Evolutionary conservation across 2,797 vertebrate species (phyloP), one percentile per base, ranked within the genome.

Genomic region (Chelon labrosus): DNA sequence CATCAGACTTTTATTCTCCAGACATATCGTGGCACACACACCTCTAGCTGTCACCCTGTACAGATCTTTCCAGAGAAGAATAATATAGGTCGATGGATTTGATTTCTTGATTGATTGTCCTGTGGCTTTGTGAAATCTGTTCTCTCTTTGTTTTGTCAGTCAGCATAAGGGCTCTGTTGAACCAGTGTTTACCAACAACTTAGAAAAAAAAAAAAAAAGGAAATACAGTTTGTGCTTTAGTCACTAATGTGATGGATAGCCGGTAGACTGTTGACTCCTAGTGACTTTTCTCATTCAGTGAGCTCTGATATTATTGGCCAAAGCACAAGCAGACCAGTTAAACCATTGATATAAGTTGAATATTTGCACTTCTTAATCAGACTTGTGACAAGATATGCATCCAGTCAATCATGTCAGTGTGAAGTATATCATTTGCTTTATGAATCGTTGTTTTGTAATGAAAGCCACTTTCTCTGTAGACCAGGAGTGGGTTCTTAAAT

Each of bases 141-240:
- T 78, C 13, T n/a, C 56, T 80, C 50, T 76, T 69, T 73, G 61
- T 77, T 88, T 75, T 73, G 22, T 83, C 69, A 41, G 65, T 83
- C 73, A 71, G 63, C 74, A 82, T 69, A 93, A 94, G 90, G 90
- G 91, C 93, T 94, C 78, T 38, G 73, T 83, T 72, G 47, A 73
- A 88, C 79, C 82, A 63, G 73, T 70, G 75, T 89, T 85, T 71
- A 77, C 75, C 77, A 77, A 75, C 61, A 81, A 85, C 62, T 74
- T 76, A 63, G 37, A n/a, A n/a, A 71, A 35, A 6, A 51, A 20
- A 20, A 74, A 65, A 62, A 25, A 22, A 14, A 25, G 41, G 35
- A 52, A 80, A 65, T 58, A 19, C 72, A 62, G 56, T n/a, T 4
- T 60, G 57, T 70, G 65, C 70, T 80, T 82, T 65, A 58, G 65